Percentiles rank a stretch among this genome's conserved stretches.
Evolutionary conservation across 92 coral and sea anemone species (phyloP).

Genomic region (Siderastrea siderea): DNA sequence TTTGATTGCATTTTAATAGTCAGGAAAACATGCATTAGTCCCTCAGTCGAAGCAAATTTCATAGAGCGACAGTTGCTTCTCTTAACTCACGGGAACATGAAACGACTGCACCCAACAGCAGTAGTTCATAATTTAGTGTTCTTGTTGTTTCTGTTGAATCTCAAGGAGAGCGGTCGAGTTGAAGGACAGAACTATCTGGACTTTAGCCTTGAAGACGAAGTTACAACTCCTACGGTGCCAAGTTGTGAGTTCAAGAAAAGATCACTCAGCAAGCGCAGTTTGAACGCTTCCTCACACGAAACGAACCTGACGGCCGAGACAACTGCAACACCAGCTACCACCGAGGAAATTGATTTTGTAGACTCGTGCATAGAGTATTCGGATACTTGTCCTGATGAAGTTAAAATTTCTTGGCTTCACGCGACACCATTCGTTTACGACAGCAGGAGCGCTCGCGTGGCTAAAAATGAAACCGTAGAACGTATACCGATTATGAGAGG

Average conservation of each 20-base stretch:
- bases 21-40: no score
- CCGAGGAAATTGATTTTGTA: background rate
- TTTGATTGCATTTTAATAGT: no score
- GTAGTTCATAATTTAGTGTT: background rate
- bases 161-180: background rate
- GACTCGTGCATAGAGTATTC: background rate
- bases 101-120: background rate
- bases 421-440: slow-evolving; percentile 6
- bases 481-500: background rate
- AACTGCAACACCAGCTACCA: background rate
- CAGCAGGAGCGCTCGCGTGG: background rate
- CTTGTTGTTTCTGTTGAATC: background rate
- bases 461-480: background rate
- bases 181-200: background rate
- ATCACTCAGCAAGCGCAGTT: background rate
- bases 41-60: no score
- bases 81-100: background rate
- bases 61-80: no score
- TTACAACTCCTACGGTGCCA: background rate
- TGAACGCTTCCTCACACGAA: background rate
- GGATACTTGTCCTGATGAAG: background rate
- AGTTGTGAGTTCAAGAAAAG: background rate
- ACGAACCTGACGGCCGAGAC: background rate
- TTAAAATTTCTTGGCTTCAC: slow-evolving; percentile 19
- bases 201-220: background rate